Conservation (phyloP, 1,140 invertebrate species). For the Drosophila simulans region DNA sequence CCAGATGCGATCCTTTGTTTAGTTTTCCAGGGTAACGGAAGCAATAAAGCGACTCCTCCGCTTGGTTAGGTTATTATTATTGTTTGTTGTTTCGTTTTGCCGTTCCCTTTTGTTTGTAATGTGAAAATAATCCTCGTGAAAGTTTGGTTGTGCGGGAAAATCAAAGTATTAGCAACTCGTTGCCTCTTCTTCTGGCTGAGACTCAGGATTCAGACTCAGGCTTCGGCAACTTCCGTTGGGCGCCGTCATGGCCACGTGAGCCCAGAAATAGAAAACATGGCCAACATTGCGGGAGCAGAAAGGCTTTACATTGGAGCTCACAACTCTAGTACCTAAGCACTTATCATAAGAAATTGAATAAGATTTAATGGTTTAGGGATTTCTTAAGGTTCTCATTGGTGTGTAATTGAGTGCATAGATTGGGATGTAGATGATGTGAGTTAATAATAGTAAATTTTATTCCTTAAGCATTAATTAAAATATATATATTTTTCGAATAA, state of each 20-base stretch:
- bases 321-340: neutral
- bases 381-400: no score
- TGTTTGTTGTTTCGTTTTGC: constrained; percentile 58
- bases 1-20: neutral
- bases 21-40: constrained; percentile 23
- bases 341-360: no score
- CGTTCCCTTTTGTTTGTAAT: constrained; percentile 71
- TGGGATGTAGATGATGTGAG: no score
- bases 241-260: constrained; percentile 61
- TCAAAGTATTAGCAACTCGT: constrained; percentile 68
- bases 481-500: neutral
- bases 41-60: constrained; percentile 30
- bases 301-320: neutral
- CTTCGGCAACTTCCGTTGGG: constrained; percentile 57
- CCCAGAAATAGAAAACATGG: constrained; percentile 40
- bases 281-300: constrained; percentile 23
- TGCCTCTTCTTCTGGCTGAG: constrained; percentile 19
- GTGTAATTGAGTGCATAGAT: no score
- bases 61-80: constrained; percentile 54
- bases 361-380: no score
- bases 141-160: constrained; percentile 65
- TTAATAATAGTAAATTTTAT: no score
- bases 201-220: constrained; percentile 16
- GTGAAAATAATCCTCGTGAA: constrained; percentile 74
- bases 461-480: no score